phyloP scores from a whole-genome alignment of 1,140 invertebrate genomes.

The Portunus trituberculatus region DNA sequence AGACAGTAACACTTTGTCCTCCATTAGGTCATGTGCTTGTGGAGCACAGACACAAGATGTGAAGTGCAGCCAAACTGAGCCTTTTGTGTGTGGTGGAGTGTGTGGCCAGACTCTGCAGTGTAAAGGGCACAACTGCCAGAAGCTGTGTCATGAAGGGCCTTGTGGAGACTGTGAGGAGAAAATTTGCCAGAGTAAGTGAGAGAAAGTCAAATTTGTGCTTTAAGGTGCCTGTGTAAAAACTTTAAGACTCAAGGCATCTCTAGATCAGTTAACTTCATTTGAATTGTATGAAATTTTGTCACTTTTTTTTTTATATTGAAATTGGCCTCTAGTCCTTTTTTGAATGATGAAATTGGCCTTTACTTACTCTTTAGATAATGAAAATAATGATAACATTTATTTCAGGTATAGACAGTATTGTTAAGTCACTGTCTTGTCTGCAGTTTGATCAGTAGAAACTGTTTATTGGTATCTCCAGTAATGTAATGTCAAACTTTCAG shows the following conservation, averaged over 20 bases:
- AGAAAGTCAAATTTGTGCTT: neutral
- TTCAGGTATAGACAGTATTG: no score
- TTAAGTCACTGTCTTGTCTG: no score
- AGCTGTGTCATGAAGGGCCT: conserved; percentile 86
- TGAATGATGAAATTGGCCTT: no score
- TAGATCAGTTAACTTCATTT: neutral
- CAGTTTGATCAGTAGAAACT: no score
- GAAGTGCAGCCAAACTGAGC: conserved; percentile 86
- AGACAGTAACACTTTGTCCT: conserved; percentile 44
- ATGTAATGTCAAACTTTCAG: conserved; percentile 80
- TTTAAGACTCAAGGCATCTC: neutral
- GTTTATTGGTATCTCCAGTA: neutral
- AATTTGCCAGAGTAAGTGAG: conserved; percentile 82
- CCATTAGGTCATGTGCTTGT: conserved; percentile 86
- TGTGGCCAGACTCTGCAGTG: conserved; percentile 89
- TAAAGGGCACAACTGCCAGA: conserved; percentile 87
- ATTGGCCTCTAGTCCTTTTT: no score
- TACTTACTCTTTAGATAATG: no score
- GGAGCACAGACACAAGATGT: conserved; percentile 86
- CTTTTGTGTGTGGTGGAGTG: conserved; percentile 87
- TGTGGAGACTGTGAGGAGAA: conserved; percentile 83
- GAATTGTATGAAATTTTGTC: neutral
- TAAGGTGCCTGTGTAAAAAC: neutral
- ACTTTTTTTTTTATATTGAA: no score
- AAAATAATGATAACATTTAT: no score